These are phyloP conservation scores for Gymnarchus niloticus DNA, from an alignment of 2,113 vertebrate species.

Conservation along the genomic window DNA sequence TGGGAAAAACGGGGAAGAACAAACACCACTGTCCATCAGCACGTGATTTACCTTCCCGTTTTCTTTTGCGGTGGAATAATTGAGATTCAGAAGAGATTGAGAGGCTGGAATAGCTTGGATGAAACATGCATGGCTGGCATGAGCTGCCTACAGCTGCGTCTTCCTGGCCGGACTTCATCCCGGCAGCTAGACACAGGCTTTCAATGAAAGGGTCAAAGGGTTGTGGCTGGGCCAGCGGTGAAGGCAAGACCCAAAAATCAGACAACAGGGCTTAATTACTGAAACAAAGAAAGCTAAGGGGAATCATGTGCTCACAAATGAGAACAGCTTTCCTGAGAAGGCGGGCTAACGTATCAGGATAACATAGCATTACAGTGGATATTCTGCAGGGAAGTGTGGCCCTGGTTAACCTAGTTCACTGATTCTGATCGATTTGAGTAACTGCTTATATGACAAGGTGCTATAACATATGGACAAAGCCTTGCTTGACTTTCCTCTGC, in stretches of 20 bases:
- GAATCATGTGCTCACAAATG: neutral
- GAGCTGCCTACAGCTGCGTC: neutral
- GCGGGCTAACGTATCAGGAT: neutral
- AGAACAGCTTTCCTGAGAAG: neutral
- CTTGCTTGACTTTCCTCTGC: neutral
- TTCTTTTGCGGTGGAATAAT: neutral
- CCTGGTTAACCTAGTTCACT: neutral
- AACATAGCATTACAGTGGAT: neutral
- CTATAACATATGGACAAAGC: neutral
- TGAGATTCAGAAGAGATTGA: neutral
- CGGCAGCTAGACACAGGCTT: conserved; percentile 1
- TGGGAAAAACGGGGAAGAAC: neutral
- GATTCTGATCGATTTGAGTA: neutral
- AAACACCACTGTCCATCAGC: neutral
- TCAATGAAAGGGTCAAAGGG: neutral
- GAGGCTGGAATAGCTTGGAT: neutral
- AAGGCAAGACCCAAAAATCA: neutral
- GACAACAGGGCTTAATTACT: conserved; percentile 1
- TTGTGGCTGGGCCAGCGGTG: neutral
- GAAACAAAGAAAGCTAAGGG: neutral
- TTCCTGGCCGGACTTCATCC: neutral
- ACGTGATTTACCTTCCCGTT: neutral
- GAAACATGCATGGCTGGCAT: neutral
- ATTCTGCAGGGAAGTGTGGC: neutral
- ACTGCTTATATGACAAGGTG: too few species aligned